Evolutionary conservation across 2,113 vertebrate species (phyloP).

Genomic region (Protobothrops flavoviridis): DNA sequence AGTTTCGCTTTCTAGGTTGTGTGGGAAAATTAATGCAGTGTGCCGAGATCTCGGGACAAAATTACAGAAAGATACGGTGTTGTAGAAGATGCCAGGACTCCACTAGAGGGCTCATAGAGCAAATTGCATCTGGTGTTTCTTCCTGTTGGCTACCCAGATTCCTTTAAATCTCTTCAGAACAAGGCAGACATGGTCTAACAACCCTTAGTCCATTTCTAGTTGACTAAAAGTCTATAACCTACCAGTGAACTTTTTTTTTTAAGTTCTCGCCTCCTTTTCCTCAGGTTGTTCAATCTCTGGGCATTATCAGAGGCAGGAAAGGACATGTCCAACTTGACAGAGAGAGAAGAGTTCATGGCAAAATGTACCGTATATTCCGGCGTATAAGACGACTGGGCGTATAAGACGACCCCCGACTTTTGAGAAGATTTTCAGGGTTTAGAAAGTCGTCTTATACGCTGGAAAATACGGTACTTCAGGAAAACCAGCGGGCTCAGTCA

Average conservation of each 20-base stretch:
- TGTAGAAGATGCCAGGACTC: background rate
- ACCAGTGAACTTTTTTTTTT: slow-evolving; percentile 60
- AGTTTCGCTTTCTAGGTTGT: background rate
- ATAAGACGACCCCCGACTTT: no score
- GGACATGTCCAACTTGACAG: slow-evolving; percentile 61
- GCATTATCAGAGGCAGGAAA: slow-evolving; percentile 70
- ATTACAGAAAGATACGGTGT: background rate
- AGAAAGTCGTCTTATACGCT: no score
- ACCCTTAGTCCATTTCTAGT: slow-evolving; percentile 52
- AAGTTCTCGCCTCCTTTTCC: background rate
- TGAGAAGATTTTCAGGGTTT: no score
- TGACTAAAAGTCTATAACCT: slow-evolving; percentile 68
- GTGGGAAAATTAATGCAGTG: background rate
- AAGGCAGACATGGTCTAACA: slow-evolving; percentile 5
- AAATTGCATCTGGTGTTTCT: background rate
- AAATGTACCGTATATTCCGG: no score
- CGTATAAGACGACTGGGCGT: no score
- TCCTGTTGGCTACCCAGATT: background rate
- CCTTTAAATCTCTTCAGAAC: background rate
- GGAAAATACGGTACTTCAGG: no score
- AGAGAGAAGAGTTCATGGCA: slow-evolving; percentile 54
- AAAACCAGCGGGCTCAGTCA: slow-evolving; percentile 46
- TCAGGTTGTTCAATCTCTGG: slow-evolving; percentile 60
- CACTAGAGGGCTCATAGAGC: background rate
- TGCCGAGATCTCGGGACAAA: background rate